Evolutionary conservation across 2,113 vertebrate species (phyloP), one percentile per base, ranked within the genome.

Genomic region (Ptilonorhynchus violaceus): DNA sequence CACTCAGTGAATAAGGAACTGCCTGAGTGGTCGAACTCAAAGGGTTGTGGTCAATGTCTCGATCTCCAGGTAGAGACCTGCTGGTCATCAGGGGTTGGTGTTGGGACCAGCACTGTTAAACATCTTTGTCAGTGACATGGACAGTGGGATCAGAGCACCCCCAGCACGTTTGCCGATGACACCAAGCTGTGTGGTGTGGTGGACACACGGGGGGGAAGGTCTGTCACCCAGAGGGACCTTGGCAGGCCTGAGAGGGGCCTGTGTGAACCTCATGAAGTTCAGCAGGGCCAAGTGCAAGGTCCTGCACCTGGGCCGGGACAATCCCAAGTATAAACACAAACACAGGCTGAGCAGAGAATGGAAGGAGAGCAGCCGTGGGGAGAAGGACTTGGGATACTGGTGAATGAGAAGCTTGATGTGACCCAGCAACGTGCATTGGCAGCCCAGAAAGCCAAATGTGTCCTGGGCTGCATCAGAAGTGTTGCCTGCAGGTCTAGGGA

Each of bases 131-230:
- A 52, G 35, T 22, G 47, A 7, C 47, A 39, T 3, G 18, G 47
- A 31, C 68, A 52, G 67, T 13, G 35, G 18, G 35, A 30, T 52
- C 47, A 50, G 67, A 50, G n/a, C 47, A 28, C 4, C 19, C 67
- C 20, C n/a, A 2, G 24, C 25, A 30, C 11, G 3, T 20, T 11
- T 39, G 1, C 67, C 39, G 47, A 30, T 2, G 0, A 15, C 47
- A 30, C 25, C 25, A 30, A 50, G 25, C 19, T 68, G 46, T 68
- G 66, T 35, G 46, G 16, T 2, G 44, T 68, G 6, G 9, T 47
- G 44, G 44, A 14, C 44, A 8, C 33, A 1, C 6, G 28, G 46
- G 5, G 27, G 17, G 13, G 33, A 49, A 17, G 33, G 33, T 24
- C 49, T 49, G 66, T 35, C 33, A 49, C 17, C 46, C 44, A 20